A percentile compares a stretch with the other conserved stretches of the same genome.
Conservation (phyloP, 2,797 vertebrate genomes). For the Tangara arthus region DNA sequence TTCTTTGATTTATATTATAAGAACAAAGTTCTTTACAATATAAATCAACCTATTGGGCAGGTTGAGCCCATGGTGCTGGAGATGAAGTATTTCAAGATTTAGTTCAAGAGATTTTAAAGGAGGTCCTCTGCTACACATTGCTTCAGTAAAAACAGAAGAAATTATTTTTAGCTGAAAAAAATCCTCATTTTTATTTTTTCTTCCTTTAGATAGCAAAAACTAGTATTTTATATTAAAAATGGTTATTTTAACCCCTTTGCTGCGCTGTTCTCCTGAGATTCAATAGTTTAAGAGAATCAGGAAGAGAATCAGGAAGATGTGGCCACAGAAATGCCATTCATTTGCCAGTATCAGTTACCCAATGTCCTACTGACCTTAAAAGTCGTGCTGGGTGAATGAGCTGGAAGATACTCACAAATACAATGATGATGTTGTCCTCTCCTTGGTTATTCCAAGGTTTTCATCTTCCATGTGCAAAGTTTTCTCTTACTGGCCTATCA, state of each 20-base stretch:
- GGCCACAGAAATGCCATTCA: not conserved
- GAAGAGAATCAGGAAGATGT: not conserved
- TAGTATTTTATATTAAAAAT: not conserved
- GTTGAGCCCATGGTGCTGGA: not conserved
- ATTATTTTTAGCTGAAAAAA: not conserved
- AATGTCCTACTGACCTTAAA: not conserved
- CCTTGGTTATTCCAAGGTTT: not conserved
- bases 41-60: not conserved
- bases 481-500: not conserved
- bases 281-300: not conserved
- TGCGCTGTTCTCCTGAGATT: not conserved
- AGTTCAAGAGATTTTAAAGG: not conserved
- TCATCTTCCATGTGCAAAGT: not conserved
- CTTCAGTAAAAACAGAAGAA: not conserved
- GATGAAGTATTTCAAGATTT: not conserved
- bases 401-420: not conserved
- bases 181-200: not conserved
- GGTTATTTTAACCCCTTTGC: not conserved
- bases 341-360: not conserved
- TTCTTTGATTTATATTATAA: not conserved
- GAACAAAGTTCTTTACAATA: not conserved
- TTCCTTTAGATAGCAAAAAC: not conserved
- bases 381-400: not conserved
- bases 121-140: not conserved
- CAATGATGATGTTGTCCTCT: not conserved